Percentiles rank a stretch among this genome's conserved stretches.
Evolutionary conservation across 2,888 invertebrate genomes (phyloP).

Genomic region (Coelogynopora nodosa): DNA sequence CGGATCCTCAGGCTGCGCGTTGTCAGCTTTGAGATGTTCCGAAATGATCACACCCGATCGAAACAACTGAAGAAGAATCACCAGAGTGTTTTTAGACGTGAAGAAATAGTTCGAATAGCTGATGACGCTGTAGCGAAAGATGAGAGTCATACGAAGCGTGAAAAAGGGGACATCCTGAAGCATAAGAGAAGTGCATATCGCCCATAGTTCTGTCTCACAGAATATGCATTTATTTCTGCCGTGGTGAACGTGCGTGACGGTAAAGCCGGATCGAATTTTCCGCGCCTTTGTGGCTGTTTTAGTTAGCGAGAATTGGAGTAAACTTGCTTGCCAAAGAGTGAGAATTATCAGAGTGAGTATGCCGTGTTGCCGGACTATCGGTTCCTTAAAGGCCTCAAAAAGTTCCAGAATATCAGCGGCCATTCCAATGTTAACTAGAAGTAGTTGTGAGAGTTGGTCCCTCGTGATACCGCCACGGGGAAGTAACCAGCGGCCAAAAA

Average conservation of each 20-base stretch:
- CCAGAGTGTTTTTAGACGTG: conserved; percentile 83
- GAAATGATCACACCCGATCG: conserved; percentile 65
- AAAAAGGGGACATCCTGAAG: conserved; percentile 60
- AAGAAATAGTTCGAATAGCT: conserved; percentile 94
- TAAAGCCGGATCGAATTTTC: conserved; percentile 45
- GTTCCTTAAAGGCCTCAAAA: conserved; percentile 77
- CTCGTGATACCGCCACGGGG: conserved; percentile 53
- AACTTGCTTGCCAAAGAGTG: conserved; percentile 57
- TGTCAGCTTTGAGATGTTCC: conserved; percentile 1
- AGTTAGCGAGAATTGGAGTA: conserved; percentile 64
- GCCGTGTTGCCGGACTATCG: conserved; percentile 65
- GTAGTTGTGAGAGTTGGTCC: conserved; percentile 55
- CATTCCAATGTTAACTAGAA: conserved; percentile 56
- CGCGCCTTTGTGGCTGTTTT: conserved; percentile 45
- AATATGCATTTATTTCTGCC: conserved; percentile 45
- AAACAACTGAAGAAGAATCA: conserved; percentile 80
- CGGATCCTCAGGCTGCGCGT: neutral
- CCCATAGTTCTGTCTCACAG: conserved; percentile 52
- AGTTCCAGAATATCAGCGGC: conserved; percentile 68
- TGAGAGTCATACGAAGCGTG: conserved; percentile 69
- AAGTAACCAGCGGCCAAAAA: conserved; percentile 55
- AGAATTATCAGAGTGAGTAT: conserved; percentile 66
- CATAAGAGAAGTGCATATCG: conserved; percentile 56
- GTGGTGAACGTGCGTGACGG: neutral
- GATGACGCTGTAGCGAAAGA: conserved; percentile 79